Conservation (phyloP, 2,797 vertebrate species). For the Periparus ater region DNA sequence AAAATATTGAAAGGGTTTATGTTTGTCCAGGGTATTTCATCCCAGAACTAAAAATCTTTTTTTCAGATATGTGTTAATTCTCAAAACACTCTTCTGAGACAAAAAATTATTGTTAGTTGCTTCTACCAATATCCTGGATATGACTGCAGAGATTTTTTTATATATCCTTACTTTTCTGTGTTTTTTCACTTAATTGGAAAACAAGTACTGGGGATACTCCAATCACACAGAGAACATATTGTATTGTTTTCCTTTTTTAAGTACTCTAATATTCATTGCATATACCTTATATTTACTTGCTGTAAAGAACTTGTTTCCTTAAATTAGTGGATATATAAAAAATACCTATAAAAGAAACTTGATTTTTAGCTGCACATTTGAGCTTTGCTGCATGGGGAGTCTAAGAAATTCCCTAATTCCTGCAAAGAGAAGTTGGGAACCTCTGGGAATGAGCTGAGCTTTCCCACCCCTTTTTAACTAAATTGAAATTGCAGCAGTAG, state of each 20-base stretch:
- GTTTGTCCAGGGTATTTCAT: background rate
- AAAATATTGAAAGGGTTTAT: slow-evolving; percentile 6
- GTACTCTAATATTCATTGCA: background rate
- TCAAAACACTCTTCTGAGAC: background rate
- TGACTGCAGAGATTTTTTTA: slow-evolving; percentile 10
- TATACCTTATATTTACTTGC: background rate
- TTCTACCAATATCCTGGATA: slow-evolving; percentile 34
- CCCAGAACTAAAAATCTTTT: background rate
- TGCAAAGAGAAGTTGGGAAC: background rate
- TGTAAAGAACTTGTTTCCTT: background rate
- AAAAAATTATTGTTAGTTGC: background rate
- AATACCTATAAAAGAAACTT: background rate
- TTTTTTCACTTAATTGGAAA: slow-evolving; percentile 43
- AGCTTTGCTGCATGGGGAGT: background rate
- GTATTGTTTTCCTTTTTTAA: background rate
- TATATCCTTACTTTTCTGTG: background rate
- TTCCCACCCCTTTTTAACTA: background rate
- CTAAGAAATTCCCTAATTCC: background rate
- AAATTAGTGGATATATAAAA: background rate
- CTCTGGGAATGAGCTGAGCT: background rate
- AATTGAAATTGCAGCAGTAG: background rate
- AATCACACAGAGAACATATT: background rate
- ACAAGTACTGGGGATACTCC: slow-evolving; percentile 32
- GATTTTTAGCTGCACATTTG: background rate
- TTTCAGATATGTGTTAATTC: slow-evolving; percentile 30